Evolutionary conservation across 1,140 invertebrate species (phyloP).

Genomic region (Rhyacophila brunnea): DNA sequence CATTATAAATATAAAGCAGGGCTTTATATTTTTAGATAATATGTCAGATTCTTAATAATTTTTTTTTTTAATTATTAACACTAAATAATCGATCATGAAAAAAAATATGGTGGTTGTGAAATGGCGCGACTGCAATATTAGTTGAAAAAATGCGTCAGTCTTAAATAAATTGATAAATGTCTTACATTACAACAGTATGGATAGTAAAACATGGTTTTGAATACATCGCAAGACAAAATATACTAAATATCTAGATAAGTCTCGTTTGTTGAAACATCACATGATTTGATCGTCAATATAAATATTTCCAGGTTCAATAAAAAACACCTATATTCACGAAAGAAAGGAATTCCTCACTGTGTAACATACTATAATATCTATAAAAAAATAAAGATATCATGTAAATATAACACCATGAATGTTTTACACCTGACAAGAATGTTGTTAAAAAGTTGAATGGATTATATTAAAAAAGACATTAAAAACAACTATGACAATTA

Average conservation of each 20-base stretch:
- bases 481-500: slow-evolving; percentile 21
- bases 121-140: slow-evolving; percentile 7
- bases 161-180: slow-evolving; percentile 2
- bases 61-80: neutral
- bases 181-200: neutral
- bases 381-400: slow-evolving; percentile 23
- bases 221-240: slow-evolving; percentile 2
- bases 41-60: neutral
- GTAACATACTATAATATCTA: slow-evolving; percentile 22
- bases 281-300: slow-evolving; percentile 10
- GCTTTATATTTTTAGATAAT: neutral
- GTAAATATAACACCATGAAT: slow-evolving; percentile 25
- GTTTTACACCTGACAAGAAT: slow-evolving; percentile 22
- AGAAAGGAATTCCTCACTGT: slow-evolving; percentile 14
- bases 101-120: slow-evolving; percentile 8
- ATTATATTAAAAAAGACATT: slow-evolving; percentile 27
- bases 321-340: slow-evolving; percentile 9
- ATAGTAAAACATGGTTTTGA: neutral
- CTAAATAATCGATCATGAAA: neutral
- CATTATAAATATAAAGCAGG: neutral
- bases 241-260: slow-evolving; percentile 13
- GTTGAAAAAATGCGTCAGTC: slow-evolving; percentile 6
- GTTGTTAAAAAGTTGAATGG: slow-evolving; percentile 23
- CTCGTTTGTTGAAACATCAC: slow-evolving; percentile 19
- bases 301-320: slow-evolving; percentile 10